Evolutionary conservation across 1,140 invertebrate genomes (phyloP).

Genomic region (Panagrolaimus sp.): DNA sequence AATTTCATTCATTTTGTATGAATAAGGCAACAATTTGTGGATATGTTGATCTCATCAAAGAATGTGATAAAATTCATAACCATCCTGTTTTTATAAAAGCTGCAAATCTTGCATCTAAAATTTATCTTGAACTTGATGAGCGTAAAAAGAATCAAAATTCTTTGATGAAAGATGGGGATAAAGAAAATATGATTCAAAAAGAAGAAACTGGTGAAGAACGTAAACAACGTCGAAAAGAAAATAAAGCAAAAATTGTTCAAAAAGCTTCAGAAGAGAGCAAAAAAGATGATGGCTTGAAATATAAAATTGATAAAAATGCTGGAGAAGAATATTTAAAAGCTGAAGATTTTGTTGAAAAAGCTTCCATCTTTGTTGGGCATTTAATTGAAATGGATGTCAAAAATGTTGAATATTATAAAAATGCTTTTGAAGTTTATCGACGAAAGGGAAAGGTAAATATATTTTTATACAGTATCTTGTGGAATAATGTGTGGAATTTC

Average conservation of each 20-base stretch:
- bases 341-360: slow-evolving; percentile 51
- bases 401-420: slow-evolving; percentile 40
- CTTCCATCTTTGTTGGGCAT: slow-evolving; percentile 53
- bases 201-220: slow-evolving; percentile 37
- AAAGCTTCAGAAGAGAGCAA: slow-evolving; percentile 36
- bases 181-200: slow-evolving; percentile 18
- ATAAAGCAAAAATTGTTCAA: slow-evolving; percentile 29
- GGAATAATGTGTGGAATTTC: not conserved
- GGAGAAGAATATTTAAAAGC: slow-evolving; percentile 36
- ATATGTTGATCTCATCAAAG: slow-evolving; percentile 81
- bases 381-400: slow-evolving; percentile 42
- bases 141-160: slow-evolving; percentile 14
- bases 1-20: slow-evolving; percentile 99
- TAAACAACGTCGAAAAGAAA: slow-evolving; percentile 6
- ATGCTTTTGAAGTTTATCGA: slow-evolving; percentile 51
- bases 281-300: slow-evolving; percentile 28
- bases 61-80: slow-evolving; percentile 83
- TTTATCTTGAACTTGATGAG: slow-evolving; percentile 20
- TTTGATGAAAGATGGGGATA: slow-evolving; percentile 24
- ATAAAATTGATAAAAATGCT: slow-evolving; percentile 44
- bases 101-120: slow-evolving; percentile 74
- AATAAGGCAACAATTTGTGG: slow-evolving; percentile 95
- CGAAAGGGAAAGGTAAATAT: slow-evolving; percentile 47
- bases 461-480: not conserved
- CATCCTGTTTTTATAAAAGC: slow-evolving; percentile 90